These are phyloP conservation scores for Hypanus sabinus DNA, from an alignment of 2,113 vertebrate species.

Conservation along the genomic window DNA sequence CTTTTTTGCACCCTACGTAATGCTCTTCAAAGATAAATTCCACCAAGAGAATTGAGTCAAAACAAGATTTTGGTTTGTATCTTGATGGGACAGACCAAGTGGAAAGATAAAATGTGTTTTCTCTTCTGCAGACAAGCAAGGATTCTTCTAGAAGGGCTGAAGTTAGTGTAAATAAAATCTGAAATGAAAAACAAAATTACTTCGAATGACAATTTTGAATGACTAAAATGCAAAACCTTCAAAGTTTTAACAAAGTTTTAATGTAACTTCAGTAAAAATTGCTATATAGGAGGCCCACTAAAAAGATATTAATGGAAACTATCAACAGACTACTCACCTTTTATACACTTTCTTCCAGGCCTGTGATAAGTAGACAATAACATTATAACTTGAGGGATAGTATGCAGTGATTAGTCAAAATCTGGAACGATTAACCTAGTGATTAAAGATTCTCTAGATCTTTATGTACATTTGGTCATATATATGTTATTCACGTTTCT, in stretches of 20 bases:
- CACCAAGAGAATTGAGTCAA: background rate
- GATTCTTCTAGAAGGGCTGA: background rate
- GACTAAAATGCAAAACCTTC: background rate
- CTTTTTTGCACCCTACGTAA: background rate
- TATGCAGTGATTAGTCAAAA: no score
- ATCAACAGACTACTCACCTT: background rate
- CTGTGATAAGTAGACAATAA: no score
- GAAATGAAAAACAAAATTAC: background rate
- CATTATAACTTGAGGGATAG: background rate
- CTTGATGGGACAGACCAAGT: background rate
- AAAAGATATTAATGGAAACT: background rate
- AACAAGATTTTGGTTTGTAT: background rate
- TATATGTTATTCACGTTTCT: background rate
- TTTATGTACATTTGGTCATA: background rate
- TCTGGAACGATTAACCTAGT: no score
- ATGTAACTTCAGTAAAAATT: no score
- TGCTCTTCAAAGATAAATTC: background rate
- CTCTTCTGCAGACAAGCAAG: background rate
- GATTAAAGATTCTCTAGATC: background rate
- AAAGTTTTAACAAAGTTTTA: background rate
- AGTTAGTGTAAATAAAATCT: background rate
- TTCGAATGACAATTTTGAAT: background rate
- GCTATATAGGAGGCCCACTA: background rate
- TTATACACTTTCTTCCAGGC: background rate
- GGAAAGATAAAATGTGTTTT: background rate